phyloP scores from a whole-genome alignment of 2,888 invertebrate species.

The Plusia festucae region DNA sequence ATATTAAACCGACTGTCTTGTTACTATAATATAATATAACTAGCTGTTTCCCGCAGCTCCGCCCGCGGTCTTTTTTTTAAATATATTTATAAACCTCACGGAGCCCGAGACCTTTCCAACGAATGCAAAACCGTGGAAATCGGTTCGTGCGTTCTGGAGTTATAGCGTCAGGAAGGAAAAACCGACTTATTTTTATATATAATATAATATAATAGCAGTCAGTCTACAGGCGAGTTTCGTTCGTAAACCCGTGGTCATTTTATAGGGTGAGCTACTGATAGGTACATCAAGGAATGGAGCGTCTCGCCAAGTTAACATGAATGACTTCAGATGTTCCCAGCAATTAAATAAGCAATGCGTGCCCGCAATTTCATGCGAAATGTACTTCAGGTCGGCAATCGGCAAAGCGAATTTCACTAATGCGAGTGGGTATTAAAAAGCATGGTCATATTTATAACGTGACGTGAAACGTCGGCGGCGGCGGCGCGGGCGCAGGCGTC shows the following conservation, averaged over 20 bases:
- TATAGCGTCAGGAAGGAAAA: no score
- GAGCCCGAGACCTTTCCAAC: no score
- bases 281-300: slow-evolving; percentile 28
- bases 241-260: slow-evolving; percentile 41
- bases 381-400: slow-evolving; percentile 38
- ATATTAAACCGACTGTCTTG: slow-evolving; percentile 23
- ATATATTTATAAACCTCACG: no score
- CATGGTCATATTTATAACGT: slow-evolving; percentile 65
- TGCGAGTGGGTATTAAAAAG: slow-evolving; percentile 60
- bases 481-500: slow-evolving; percentile 51
- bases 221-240: slow-evolving; percentile 43
- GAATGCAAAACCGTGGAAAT: no score
- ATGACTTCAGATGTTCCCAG: slow-evolving; percentile 42
- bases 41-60: no score
- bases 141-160: no score
- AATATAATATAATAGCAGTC: slow-evolving; percentile 47
- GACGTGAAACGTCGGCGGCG: slow-evolving; percentile 57
- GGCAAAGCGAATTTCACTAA: slow-evolving; percentile 57
- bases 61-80: no score
- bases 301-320: slow-evolving; percentile 45
- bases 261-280: slow-evolving; percentile 36
- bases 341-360: slow-evolving; percentile 45
- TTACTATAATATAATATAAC: no score
- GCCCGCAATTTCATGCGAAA: slow-evolving; percentile 52
- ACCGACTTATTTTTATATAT: no score